Evolutionary conservation across 2,113 vertebrate species (phyloP).

Genomic region (Atractosteus spatula): DNA sequence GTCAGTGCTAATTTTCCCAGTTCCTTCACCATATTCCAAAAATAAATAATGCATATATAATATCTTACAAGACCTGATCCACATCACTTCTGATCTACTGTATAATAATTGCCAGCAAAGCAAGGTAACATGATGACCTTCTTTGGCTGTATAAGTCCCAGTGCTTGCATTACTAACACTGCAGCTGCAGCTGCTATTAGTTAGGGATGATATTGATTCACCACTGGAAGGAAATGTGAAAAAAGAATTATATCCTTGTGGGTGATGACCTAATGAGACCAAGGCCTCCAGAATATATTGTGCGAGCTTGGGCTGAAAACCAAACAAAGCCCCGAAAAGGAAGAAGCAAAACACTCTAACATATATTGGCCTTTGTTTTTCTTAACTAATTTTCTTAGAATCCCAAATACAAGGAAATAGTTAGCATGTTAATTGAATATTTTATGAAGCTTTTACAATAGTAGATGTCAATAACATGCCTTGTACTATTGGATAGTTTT

Average conservation of each 20-base stretch:
- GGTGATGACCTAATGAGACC: background rate
- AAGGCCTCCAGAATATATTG: background rate
- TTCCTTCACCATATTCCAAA: constrained; percentile 11
- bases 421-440: too few relatives aligned
- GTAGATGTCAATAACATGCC: too few relatives aligned
- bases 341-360: background rate
- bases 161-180: constrained; percentile 1
- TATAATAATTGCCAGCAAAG: background rate
- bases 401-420: too few relatives aligned
- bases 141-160: constrained; percentile 7
- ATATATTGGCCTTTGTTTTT: too few relatives aligned
- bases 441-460: too few relatives aligned
- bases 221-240: background rate
- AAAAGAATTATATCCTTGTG: background rate
- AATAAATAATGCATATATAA: background rate
- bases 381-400: too few relatives aligned
- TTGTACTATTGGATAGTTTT: too few relatives aligned
- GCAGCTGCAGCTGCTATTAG: background rate
- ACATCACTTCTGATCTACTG: constrained; percentile 1
- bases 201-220: background rate
- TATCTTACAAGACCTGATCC: constrained; percentile 9
- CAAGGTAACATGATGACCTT: background rate
- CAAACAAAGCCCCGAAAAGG: constrained; percentile 1
- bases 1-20: too few relatives aligned
- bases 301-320: background rate